Evolutionary conservation across 1,140 invertebrate genomes (phyloP), one percentile per base, ranked within the genome.

Genomic region (Zaprionus nigranus): DNA sequence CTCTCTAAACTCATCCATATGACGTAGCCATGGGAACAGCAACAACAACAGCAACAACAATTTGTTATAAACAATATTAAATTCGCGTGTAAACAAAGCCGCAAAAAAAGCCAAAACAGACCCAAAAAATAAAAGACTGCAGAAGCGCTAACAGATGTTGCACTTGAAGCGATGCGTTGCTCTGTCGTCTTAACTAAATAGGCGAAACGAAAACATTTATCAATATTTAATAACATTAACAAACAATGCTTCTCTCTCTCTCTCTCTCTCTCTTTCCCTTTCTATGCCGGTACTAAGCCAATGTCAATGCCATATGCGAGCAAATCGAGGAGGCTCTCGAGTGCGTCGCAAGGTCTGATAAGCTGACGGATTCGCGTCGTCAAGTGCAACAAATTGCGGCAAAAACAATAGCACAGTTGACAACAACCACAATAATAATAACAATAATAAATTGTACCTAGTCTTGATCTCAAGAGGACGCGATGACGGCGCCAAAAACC

Each of bases 81-180:
- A 65, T 75, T 73, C 56, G 66, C 71, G 57, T 57, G 79, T 88
- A 87, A 87, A 87, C 83, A 87, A 63, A 63, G 40, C 38, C 46
- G 46, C 40, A 46, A 17, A 46, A 46, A 46, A 46, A 17, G 7
- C n/a, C 40, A 2, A 46, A 17, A 46, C 7, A 46, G 7, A 6
- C 40, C 36, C 12, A 13, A 38, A 38, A 38, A 38, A 38, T 38
- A 46, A 82, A 79, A 80, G 54, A 58, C 62, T 69, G 28, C 53
- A 65, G 67, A 78, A 71, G 81, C 70, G 60, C 57, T 77, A 87
- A 90, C 84, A 87, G 78, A 84, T 87, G 84, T 84, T 81, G 75
- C 84, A 88, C 73, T 88, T 83, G 53, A 34, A 17, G 17, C 36
- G 34, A 63, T 49, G 46, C 67, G 28, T 59, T 49, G 46, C 67